Conservation (phyloP, 2,113 vertebrate genomes). For the Lampris incognitus region DNA sequence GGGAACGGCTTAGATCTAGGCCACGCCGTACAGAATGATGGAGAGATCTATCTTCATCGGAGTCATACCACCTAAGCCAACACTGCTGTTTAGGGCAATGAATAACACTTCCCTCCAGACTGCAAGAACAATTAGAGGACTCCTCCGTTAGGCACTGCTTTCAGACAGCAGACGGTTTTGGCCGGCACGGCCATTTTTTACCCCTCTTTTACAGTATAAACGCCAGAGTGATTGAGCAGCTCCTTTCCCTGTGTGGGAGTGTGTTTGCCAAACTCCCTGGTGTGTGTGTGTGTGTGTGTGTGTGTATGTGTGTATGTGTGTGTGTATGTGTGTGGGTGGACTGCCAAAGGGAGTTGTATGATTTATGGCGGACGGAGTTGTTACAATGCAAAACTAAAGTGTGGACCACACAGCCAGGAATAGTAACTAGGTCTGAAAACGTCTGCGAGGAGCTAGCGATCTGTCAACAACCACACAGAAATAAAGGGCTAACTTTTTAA, state of each 20-base stretch:
- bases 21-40: background rate
- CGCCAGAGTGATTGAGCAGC: constrained; percentile 53
- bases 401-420: constrained; percentile 14
- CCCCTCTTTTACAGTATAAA: constrained; percentile 56
- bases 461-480: constrained; percentile 1
- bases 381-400: constrained; percentile 54
- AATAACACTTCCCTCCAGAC: constrained; percentile 67
- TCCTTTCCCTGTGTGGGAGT: constrained; percentile 24
- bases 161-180: constrained; percentile 10
- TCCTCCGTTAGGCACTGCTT: constrained; percentile 17
- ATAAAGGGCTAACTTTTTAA: background rate
- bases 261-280: background rate
- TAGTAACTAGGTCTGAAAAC: constrained; percentile 31
- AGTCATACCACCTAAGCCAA: constrained; percentile 34
- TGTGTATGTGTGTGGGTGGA: constrained; percentile 5
- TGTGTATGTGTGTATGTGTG: background rate
- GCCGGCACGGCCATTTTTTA: constrained; percentile 62
- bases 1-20: background rate
- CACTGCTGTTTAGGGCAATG: constrained; percentile 52
- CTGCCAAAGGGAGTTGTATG: constrained; percentile 11
- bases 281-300: background rate
- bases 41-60: constrained; percentile 56
- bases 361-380: constrained; percentile 52
- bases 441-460: constrained; percentile 4
- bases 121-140: constrained; percentile 73